Base-by-base conservation (phyloP, 2,888 invertebrate genomes). In the Tipula lateralis region DNA sequence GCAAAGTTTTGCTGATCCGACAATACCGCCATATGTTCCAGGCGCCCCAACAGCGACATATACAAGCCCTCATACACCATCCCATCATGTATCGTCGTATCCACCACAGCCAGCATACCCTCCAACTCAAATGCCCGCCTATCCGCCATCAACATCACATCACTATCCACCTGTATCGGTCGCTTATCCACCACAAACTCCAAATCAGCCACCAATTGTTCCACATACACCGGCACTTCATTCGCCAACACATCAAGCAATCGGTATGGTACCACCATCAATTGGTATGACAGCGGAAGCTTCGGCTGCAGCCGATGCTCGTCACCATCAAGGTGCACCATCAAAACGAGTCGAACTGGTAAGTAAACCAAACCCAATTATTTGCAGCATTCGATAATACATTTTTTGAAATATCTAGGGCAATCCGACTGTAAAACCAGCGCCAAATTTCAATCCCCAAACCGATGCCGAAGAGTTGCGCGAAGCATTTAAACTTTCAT, bases 401-500 rank as follows among this genome's bases (percentile, higher is more conserved):
- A n/a, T n/a, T n/a, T n/a, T n/a, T n/a, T n/a, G n/a, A n/a, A n/a
- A n/a, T n/a, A n/a, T 82, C 0, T 82, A 90, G 90, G 90, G 90
- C 84, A 89, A 89, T 84, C 96, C 96, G 85, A 96, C 96, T 3
- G 93, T 96, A 36, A 91, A 93, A 50, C 94, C 96, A 7, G 94
- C 92, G n/a, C 92, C 94, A 86, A 94, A 94, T 0, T 96, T 96
- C 90, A 94, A 96, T 88, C 93, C 96, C 2, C 93, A 94, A 36
- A 92, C 92, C 12, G 97, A 97, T 92, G 96, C 96, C 0, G 94
- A 94, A 87, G 91, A 93, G 1, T 91, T 97, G 29, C 92, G 96
- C 13, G 95, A 95, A 87, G 97, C 97, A 0, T 97, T 97, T 97
- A 97, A 96, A 91, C 97, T 97, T 0, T 9, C 90, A 39, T 96